Conservation (phyloP, 2,113 vertebrate species). For the Neogobius melanostomus region DNA sequence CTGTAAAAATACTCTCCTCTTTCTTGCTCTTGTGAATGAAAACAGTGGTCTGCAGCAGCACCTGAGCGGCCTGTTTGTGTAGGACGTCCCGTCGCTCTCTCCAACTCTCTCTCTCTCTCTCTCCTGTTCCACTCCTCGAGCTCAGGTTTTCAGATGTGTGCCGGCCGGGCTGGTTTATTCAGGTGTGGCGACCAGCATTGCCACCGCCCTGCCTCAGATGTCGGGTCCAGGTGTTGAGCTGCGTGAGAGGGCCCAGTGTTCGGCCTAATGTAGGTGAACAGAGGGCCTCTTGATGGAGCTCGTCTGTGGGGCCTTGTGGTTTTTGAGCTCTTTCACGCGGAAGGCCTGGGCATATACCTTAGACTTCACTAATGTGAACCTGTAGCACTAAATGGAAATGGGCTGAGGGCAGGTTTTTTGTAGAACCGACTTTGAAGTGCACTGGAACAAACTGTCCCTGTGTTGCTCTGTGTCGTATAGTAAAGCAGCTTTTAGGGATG, state of each 20-base stretch:
- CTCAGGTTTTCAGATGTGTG: constrained; percentile 64
- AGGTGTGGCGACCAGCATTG: constrained; percentile 61
- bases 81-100: constrained; percentile 28
- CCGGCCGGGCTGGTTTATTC: constrained; percentile 59
- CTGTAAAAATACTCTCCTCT: constrained; percentile 63
- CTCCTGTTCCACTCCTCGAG: constrained; percentile 22
- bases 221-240: constrained; percentile 64
- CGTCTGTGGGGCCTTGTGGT: constrained; percentile 58
- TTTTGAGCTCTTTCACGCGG: constrained; percentile 52
- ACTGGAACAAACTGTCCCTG: neutral
- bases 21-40: constrained; percentile 54
- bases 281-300: constrained; percentile 65
- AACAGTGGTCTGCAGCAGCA: constrained; percentile 60
- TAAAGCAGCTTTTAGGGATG: no score
- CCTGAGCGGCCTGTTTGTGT: constrained; percentile 68
- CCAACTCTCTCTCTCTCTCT: neutral
- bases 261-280: constrained; percentile 47
- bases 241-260: constrained; percentile 64
- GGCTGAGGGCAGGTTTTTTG: constrained; percentile 9
- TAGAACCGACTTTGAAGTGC: constrained; percentile 3
- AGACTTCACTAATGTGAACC: constrained; percentile 18
- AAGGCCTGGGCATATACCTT: constrained; percentile 48
- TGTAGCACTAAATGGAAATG: constrained; percentile 20
- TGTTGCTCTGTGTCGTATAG: neutral
- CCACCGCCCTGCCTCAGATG: constrained; percentile 64